Evolutionary conservation across 2,113 vertebrate genomes (phyloP), one percentile per base, ranked within the genome.

Genomic region (Embiotoca jacksoni): DNA sequence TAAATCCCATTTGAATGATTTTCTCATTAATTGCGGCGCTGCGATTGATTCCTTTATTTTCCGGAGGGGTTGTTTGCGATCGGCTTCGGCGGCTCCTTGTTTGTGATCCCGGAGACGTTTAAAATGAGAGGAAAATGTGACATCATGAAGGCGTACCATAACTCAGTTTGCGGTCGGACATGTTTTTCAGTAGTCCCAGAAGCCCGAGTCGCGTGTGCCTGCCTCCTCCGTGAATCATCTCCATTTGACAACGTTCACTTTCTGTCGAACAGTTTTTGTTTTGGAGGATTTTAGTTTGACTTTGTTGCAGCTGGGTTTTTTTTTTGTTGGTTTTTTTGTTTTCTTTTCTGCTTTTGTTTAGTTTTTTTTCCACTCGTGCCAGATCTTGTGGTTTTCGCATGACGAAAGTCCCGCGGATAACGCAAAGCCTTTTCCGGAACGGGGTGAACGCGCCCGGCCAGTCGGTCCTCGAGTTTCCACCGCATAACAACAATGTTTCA

Each of bases 401-500:
- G 93, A 93, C 87, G 72, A 89, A 87, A 93, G 86, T 90, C 86
- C 23, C 75, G 58, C 81, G 41, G n/a, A 63, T 23, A 23, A 23
- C 23, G 84, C 61, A 7, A 75, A 50, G 80, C 82, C 80, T 90
- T 91, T 91, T 93, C 90, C 83, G 73, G 87, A 90, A 87, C 46
- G 69, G 85, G 90, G 88, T 79, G 87, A 89, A 67, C 54, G 23
- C 35, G 0, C 1, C 84, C 61, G 46, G 76, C 83, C 89, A 84
- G 84, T 73, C 76, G 91, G 92, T 94, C 93, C 91, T 89, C 84
- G 88, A 86, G 92, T 95, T 96, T 95, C 95, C 96, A 95, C 95
- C 95, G 91, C 95, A 94, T 90, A 95, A 96, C 94, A 95, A 95
- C 96, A 96, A 95, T 90, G 90, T 96, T 97, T 95, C 93, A 95